Evolutionary conservation across 2,797 vertebrate species (phyloP).

Genomic region (Huso huso): DNA sequence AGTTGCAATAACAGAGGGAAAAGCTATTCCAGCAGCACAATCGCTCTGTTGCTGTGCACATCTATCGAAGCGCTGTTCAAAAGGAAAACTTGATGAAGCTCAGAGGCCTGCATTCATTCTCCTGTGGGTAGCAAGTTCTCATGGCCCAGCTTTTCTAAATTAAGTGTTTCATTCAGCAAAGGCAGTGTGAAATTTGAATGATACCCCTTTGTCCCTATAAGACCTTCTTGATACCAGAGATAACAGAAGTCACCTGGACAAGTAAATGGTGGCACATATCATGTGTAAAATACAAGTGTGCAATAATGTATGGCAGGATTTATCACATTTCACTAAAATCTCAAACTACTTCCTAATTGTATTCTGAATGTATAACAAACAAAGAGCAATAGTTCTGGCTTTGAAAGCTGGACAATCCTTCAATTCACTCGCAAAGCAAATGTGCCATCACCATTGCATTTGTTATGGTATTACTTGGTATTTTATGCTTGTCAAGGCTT

Average conservation of each 20-base stretch:
- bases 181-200: conserved; percentile 8
- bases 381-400: too few species aligned
- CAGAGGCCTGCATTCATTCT: too few species aligned
- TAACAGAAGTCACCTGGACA: conserved; percentile 1
- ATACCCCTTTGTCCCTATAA: not conserved
- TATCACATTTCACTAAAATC: too few species aligned
- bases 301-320: too few species aligned
- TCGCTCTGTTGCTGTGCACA: too few species aligned
- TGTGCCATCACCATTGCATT: not conserved
- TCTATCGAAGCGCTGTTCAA: too few species aligned
- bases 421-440: not conserved
- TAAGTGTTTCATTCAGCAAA: conserved; percentile 15
- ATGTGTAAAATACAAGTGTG: not conserved
- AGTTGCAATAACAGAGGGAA: too few species aligned
- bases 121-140: conserved; percentile 10
- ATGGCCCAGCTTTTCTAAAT: conserved; percentile 16
- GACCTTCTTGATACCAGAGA: conserved; percentile 8
- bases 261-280: not conserved
- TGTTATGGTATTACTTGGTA: not conserved
- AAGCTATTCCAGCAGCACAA: too few species aligned
- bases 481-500: not conserved
- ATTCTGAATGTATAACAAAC: too few species aligned
- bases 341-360: too few species aligned
- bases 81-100: too few species aligned
- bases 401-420: not conserved